Base-by-base conservation (phyloP, 2,888 invertebrate species). In the Cryptosula pallasiana region DNA sequence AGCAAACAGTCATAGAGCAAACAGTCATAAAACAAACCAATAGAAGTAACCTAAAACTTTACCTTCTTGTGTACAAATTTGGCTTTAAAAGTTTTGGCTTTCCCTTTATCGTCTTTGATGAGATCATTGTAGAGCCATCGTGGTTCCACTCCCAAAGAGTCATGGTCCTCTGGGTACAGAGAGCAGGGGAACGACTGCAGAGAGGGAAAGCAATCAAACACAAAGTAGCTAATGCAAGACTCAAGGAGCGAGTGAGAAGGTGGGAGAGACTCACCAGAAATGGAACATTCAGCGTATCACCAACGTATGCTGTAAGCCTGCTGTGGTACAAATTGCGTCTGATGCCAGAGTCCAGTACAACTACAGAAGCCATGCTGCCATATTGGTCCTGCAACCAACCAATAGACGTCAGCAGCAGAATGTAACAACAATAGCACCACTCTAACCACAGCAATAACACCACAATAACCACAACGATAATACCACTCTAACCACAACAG, bases 41-140 rank as follows among this genome's bases (percentile, higher is more conserved):
- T n/a, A n/a, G n/a, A n/a, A n/a, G n/a, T n/a, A n/a, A n/a, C n/a
- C n/a, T n/a, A n/a, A n/a, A n/a, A n/a, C n/a, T n/a, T 9, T 63
- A 63, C 63, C 63, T 63, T 63, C 63, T 63, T 63, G 34, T 63
- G 63, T 3, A 63, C 63, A 63, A 63, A 63, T 32, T 34, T 63
- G 32, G 32, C 63, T 34, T 63, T 63, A 5, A 63, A 63, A 32
- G 32, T 13, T 63, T 27, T 63, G 3, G 32, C 29, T 27, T 63
- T 63, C 32, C 34, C 63, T 29, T 63, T 63, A 29, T 20, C 3
- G 13, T 20, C 25, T n/a, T 32, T 63, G 27, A 63, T 34, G 34
- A 63, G 63, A 32, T 63, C 63, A 32, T 63, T 63, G n/a, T 25
- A 63, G 9, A 63, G 27, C 63, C 63, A 63, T n/a, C 34, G 25